These are phyloP conservation scores for Neostethus bicornis DNA, from an alignment of 2,797 vertebrate genomes.

Conservation along the genomic window DNA sequence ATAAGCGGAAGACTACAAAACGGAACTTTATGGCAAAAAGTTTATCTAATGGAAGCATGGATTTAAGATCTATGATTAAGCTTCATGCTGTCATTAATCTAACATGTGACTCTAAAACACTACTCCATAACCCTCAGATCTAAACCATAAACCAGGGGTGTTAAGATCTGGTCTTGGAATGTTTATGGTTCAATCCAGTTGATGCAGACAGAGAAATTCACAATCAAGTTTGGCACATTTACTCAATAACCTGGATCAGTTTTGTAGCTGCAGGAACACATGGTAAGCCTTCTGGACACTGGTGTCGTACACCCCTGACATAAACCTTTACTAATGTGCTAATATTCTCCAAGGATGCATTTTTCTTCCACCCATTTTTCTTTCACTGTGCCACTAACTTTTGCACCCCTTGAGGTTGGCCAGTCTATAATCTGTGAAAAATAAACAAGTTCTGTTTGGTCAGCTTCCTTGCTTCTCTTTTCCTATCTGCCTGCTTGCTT, in stretches of 20 bases:
- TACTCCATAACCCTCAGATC: background rate
- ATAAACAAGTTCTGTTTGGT: conserved; percentile 69
- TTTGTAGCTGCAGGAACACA: too few species aligned
- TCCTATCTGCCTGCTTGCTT: conserved; percentile 51
- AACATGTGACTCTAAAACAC: background rate
- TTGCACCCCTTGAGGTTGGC: conserved; percentile 52
- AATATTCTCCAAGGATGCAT: conserved; percentile 28
- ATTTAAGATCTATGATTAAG: background rate
- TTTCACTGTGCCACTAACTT: conserved; percentile 45
- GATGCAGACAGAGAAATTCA: too few species aligned
- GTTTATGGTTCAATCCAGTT: too few species aligned
- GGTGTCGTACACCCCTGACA: too few species aligned
- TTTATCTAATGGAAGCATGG: too few species aligned
- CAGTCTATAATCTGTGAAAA: conserved; percentile 68
- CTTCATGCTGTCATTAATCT: conserved; percentile 11
- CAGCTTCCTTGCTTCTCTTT: conserved; percentile 45
- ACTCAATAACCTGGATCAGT: too few species aligned
- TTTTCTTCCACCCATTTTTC: conserved; percentile 5
- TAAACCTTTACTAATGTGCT: conserved; percentile 10
- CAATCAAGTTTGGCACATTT: too few species aligned
- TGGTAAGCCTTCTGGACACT: too few species aligned
- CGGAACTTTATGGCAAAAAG: too few species aligned
- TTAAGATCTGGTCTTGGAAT: too few species aligned
- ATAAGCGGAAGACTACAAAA: too few species aligned
- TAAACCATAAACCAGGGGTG: too few species aligned